Evolutionary conservation across 2,113 vertebrate species (phyloP), one percentile per base, ranked within the genome.

Genomic region (Catagonus wagneri): DNA sequence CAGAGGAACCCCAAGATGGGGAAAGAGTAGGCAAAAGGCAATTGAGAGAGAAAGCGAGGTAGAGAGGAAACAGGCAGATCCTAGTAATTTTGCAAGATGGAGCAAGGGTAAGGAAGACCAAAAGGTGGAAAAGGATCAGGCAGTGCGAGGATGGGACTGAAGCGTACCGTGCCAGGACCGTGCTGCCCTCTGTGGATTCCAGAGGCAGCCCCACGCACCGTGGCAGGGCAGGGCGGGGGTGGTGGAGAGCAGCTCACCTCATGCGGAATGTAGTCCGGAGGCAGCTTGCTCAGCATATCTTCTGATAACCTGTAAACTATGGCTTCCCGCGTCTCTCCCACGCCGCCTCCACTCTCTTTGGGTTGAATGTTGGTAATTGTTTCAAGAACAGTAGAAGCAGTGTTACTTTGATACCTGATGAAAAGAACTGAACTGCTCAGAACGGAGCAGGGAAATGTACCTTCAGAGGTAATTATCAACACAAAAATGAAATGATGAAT

Each of bases 321-420:
- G 65, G 98, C 94, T 97, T 99, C 99, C 17, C 98, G 98, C 11
- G 98, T 99, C 98, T 99, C 99, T 72, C 98, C 99, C 85, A 95
- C n/a, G 68, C 98, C 98, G 22, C 96, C 98, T 14, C 79, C 98
- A 44, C 98, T 98, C 97, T 99, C 99, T 94, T 99, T 99, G 76
- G 99, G 99, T 56, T 99, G 99, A 88, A 99, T 99, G 78, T 98
- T 98, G 93, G 98, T 98, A 89, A 99, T 99, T 8, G 98, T 98
- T 83, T 99, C 98, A 20, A 99, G 96, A 79, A 99, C 97, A 79
- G 96, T 98, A 83, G 98, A 98, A 79, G 98, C 98, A 10, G 98
- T 98, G 66, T 98, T 99, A 93, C 98, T 99, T 93, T 99, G 99
- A 83, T 99, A 99, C 90, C 99, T 99, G 96, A 96, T 13, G 34